phyloP scores from a whole-genome alignment of 2,797 vertebrate genomes.

The Anguilla obscura region DNA sequence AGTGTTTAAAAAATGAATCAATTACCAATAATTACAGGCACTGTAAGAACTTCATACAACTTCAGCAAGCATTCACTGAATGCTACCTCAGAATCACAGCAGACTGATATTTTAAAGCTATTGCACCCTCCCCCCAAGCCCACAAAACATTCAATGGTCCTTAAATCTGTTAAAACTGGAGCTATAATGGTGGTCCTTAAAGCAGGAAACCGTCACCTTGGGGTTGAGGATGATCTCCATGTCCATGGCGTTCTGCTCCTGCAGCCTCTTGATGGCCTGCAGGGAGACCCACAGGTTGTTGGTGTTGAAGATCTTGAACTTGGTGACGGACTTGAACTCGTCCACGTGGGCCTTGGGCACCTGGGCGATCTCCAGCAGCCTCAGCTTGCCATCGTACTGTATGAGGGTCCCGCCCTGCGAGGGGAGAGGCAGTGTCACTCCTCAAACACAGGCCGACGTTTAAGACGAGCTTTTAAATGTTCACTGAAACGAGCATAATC shows the following conservation, averaged over 20 bases:
- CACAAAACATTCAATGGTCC: background rate
- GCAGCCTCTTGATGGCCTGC: conserved; percentile 87
- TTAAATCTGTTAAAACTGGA: background rate
- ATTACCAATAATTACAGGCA: background rate
- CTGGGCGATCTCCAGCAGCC: conserved; percentile 96
- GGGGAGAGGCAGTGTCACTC: background rate
- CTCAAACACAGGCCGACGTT: background rate
- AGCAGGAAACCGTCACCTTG: conserved; percentile 73
- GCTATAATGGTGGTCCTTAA: background rate
- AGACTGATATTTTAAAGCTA: too few relatives aligned
- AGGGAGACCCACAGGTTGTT: conserved; percentile 98
- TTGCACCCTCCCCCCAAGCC: background rate
- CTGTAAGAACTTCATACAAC: background rate
- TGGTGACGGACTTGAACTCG: conserved; percentile 97
- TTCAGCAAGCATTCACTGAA: too few relatives aligned
- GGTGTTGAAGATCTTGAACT: conserved; percentile 99
- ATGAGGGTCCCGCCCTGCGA: conserved; percentile 92
- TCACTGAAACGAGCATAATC: background rate
- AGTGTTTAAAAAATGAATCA: background rate
- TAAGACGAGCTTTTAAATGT: background rate
- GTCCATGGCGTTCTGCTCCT: conserved; percentile 85
- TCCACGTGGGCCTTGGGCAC: conserved; percentile 94
- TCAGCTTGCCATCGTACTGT: conserved; percentile 88
- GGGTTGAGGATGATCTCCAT: conserved; percentile 98
- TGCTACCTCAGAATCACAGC: too few relatives aligned